Evolutionary conservation across 2,113 vertebrate genomes (phyloP).

Genomic region (Chlorodrepanis virens): DNA sequence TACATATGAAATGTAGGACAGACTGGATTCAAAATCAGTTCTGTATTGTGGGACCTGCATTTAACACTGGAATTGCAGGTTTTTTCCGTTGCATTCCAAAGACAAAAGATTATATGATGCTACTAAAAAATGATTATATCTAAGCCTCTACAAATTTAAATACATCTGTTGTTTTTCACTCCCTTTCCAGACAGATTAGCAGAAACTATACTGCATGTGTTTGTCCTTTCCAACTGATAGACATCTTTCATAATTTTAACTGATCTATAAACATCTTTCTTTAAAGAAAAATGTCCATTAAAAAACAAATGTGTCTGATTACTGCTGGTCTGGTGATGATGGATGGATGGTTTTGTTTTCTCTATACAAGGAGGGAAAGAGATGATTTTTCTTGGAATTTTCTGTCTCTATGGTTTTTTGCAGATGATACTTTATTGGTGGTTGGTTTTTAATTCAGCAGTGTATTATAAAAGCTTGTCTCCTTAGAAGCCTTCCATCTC

Average conservation of each 20-base stretch:
- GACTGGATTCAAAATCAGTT: slow-evolving; percentile 7
- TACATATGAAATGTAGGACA: neutral
- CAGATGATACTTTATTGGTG: neutral
- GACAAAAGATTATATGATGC: neutral
- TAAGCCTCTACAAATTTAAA: neutral
- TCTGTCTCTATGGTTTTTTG: neutral
- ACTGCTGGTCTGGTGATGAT: neutral
- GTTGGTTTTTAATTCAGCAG: neutral
- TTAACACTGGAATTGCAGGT: neutral
- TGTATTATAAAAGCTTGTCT: neutral
- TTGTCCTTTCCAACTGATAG: neutral
- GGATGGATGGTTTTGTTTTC: neutral
- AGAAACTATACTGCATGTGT: neutral
- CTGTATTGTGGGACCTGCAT: neutral
- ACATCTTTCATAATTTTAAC: neutral
- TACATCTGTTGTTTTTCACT: neutral
- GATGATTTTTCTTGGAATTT: neutral
- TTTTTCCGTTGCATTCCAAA: neutral
- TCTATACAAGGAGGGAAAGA: neutral
- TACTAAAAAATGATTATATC: neutral
- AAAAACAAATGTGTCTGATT: neutral
- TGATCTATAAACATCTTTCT: neutral
- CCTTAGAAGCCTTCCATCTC: neutral
- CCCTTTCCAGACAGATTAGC: neutral
- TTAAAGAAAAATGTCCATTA: neutral